Percentiles rank a stretch among this genome's conserved stretches.
These are phyloP conservation scores for Sphenopsis melanotis DNA, from an alignment of 2,797 vertebrate genomes.

Conservation along the genomic window DNA sequence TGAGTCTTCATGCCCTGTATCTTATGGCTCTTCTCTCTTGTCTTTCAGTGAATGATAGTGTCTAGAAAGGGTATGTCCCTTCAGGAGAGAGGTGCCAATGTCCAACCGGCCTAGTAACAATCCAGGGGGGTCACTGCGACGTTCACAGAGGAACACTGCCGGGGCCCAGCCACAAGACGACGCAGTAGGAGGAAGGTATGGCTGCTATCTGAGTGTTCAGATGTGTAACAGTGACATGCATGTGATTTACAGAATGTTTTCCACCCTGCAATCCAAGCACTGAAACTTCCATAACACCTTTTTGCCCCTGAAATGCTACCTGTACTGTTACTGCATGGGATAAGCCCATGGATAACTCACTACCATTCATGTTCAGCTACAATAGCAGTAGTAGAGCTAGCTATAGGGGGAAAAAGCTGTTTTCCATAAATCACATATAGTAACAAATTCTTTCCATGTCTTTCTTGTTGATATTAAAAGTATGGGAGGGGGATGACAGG, in stretches of 20 bases:
- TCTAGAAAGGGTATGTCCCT: constrained; percentile 99
- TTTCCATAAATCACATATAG: neutral
- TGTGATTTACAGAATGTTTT: neutral
- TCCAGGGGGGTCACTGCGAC: constrained; percentile 99
- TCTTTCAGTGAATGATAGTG: constrained; percentile 98
- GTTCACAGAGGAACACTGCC: constrained; percentile 99
- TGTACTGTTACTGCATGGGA: neutral
- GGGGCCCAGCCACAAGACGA: constrained; percentile 99
- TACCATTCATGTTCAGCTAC: neutral
- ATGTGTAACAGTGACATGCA: neutral
- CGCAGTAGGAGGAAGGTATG: constrained; percentile 94
- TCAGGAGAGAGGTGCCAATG: constrained; percentile 99
- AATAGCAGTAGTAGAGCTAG: neutral
- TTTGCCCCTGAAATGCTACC: neutral
- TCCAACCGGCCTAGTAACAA: constrained; percentile 99
- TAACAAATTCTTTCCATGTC: neutral
- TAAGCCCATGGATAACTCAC: neutral
- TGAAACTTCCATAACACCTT: neutral
- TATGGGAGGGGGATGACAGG: too few species aligned
- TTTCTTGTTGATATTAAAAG: neutral
- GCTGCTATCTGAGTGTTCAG: neutral
- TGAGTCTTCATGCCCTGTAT: neutral
- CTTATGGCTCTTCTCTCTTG: neutral
- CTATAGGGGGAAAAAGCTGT: rapidly evolving
- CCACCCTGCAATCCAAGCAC: neutral